Evolutionary conservation across 2,888 invertebrate species (phyloP), one percentile per base, ranked within the genome.

Genomic region (Aphidoletes aphidimyza): DNA sequence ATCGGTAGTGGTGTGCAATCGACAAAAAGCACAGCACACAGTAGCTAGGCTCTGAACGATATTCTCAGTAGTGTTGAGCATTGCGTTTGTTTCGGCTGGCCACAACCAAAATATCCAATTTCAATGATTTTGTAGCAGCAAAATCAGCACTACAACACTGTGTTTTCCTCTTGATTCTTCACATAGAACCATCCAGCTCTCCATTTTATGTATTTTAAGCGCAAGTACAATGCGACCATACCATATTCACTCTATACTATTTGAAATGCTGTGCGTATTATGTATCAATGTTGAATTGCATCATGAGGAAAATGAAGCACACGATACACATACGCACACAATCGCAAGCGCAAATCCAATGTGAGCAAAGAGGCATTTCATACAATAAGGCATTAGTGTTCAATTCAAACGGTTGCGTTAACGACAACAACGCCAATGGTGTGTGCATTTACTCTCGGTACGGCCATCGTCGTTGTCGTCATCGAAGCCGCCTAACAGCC

Each of bases 171-270:
- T 36, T 5, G n/a, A 30, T 37, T 8, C n/a, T 37, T 39, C 37
- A 36, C n/a, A 22, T 81, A n/a, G 81, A 81, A 81, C 19, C 81
- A 81, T n/a, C n/a, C n/a, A n/a, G n/a, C 19, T n/a, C 69, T 69
- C 81, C n/a, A 37, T 81, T 30, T 36, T 81, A 81, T 81, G 81
- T 69, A 69, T 2, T 37, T 81, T 81, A 19, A 37, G 81, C 81
- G 37, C 81, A 81, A 81, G 81, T 37, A 81, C 81, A 37, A 22
- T 81, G 37, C 81, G 37, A n/a, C 81, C 81, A 81, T 81, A 37
- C 22, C 37, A 37, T 19, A 78, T 78, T 36, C 2, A n/a, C 37
- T 37, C 19, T 5, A 22, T 59, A 59, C 26, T 3, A 3, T 26
- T n/a, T n/a, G 26, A 3, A 59, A 5, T 30, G 37, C 69, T 37